Evolutionary conservation across 2,797 vertebrate species (phyloP), one percentile per base, ranked within the genome.

Genomic region (Clamator glandarius): DNA sequence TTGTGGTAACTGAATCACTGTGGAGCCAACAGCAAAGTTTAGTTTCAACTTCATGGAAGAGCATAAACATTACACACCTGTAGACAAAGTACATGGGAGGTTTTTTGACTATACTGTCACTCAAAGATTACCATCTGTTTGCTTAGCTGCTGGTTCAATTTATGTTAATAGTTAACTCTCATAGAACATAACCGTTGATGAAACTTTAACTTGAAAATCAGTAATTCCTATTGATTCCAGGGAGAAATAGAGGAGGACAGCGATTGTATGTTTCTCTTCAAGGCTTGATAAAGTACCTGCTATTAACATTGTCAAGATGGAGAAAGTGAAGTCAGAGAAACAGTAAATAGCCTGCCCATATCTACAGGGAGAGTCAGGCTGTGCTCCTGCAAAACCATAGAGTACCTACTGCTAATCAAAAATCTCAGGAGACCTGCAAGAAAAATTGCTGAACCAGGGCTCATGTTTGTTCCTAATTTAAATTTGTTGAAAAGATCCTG

Each of bases 161-260:
- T 92, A 80, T 92, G 89, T 33, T 97, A 96, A 95, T 95, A 94
- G 92, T 94, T 95, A 95, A 94, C 95, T 92, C 62, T 67, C 42
- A n/a, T 31, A 91, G 73, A 87, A 58, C 36, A 84, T 74, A 76
- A 90, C 46, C 19, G 70, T 4, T 5, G 15, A 91, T 93, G 85
- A 94, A 93, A 91, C 33, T 95, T 96, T 92, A 96, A 91, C 96
- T 90, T 87, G 73, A 78, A 93, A 90, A 84, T 67, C 0, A 0
- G 74, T 73, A 55, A 44, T 35, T 86, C 33, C 54, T 89, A 5
- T 31, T 89, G 67, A 73, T 93, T 86, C 46, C 39, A 73, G 59
- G 36, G 44, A 52, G 25, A 92, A 75, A 63, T 31, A 75, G 68
- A 87, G 62, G 52, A 73, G 52, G 36, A 81, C 50, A 67, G 48